Conservation (phyloP, 2,113 vertebrate genomes). For the Pomatostomus ruficeps region DNA sequence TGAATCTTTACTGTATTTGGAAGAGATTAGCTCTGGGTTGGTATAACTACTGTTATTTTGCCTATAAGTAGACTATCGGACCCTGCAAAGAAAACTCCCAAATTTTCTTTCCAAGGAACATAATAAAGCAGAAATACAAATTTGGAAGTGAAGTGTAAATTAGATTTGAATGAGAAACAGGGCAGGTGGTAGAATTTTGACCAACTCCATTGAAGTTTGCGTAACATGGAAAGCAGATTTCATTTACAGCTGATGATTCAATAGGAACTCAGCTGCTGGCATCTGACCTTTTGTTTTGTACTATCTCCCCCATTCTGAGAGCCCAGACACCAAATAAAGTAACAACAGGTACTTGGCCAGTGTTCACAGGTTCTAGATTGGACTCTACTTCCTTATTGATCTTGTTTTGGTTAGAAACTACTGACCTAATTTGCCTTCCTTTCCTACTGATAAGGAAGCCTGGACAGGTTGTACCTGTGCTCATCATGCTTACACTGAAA, state of each 20-base stretch:
- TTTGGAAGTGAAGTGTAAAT: not conserved
- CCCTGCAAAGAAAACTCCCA: not conserved
- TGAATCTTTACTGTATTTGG: not conserved
- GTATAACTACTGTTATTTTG: not conserved
- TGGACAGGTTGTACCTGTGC: not conserved
- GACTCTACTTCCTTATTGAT: not conserved
- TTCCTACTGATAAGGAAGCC: not conserved
- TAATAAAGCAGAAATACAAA: not conserved
- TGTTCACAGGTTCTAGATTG: not conserved
- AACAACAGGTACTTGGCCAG: not conserved
- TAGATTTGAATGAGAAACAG: not conserved
- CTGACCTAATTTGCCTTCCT: not conserved
- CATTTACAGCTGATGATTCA: not conserved
- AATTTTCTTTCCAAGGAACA: not conserved
- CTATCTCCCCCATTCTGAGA: not conserved
- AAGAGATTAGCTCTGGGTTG: not conserved
- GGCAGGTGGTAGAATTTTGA: not conserved
- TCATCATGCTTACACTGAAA: not conserved
- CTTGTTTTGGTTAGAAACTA: not conserved
- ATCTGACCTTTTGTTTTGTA: not conserved
- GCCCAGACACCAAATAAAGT: not conserved
- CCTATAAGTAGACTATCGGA: not conserved
- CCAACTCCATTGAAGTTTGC: not conserved
- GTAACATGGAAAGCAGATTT: not conserved
- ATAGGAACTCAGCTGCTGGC: not conserved